These are phyloP conservation scores for Diabrotica undecimpunctata DNA, from an alignment of 1,140 invertebrate genomes.

Conservation along the genomic window DNA sequence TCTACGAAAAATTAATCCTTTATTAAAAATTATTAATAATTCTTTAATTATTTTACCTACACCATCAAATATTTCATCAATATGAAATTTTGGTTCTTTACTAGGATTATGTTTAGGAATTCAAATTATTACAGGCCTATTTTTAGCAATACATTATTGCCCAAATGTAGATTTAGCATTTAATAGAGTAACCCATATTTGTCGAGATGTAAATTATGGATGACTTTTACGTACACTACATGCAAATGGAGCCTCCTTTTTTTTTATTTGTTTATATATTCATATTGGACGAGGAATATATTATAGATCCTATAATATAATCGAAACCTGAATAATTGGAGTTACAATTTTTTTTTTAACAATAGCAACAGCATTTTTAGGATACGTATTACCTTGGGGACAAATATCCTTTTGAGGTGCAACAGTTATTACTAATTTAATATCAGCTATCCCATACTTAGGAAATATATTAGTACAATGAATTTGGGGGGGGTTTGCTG, in stretches of 20 bases:
- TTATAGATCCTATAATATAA: conserved; percentile 53
- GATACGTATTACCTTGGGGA: conserved; percentile 66
- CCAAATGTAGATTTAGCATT: conserved; percentile 55
- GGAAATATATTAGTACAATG: conserved; percentile 58
- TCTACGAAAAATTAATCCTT: conserved; percentile 47
- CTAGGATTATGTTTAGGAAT: conserved; percentile 57
- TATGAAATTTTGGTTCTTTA: conserved; percentile 56
- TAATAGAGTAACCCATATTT: conserved; percentile 54
- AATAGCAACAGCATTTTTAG: conserved; percentile 65
- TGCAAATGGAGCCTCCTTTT: conserved; percentile 55
- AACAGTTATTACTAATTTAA: conserved; percentile 68
- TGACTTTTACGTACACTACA: conserved; percentile 57
- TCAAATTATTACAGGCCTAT: conserved; percentile 58
- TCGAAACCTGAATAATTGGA: conserved; percentile 55
- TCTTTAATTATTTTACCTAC: conserved; percentile 55
- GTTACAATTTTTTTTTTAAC: conserved; percentile 57
- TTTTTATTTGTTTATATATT: conserved; percentile 53
- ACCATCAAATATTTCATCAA: conserved; percentile 51
- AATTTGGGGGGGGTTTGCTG: conserved; percentile 67
- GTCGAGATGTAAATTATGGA: conserved; percentile 53
- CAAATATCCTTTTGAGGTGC: conserved; percentile 72
- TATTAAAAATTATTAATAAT: conserved; percentile 52
- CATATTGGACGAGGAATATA: conserved; percentile 57
- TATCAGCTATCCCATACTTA: conserved; percentile 64
- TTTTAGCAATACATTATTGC: conserved; percentile 60